Percentiles rank a stretch among this genome's conserved stretches.
Conservation (phyloP, 92 coral and sea anemone genomes). For the Heliopora coerulea region DNA sequence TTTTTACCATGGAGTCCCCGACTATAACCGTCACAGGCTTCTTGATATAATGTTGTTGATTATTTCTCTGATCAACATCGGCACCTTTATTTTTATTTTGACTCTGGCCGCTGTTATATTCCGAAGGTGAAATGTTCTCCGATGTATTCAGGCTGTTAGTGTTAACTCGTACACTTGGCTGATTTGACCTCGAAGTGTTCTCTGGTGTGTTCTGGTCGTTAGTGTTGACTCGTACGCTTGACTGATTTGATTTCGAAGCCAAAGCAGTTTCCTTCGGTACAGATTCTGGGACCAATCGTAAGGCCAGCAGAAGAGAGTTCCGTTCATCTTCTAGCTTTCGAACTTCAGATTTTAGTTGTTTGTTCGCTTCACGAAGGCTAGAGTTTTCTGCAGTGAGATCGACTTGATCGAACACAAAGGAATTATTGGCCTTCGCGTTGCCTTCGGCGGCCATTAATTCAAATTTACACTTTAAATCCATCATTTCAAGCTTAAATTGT, state of each 20-base stretch:
- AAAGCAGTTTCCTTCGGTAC: not conserved
- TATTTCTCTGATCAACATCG: not conserved
- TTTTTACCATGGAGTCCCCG: not conserved
- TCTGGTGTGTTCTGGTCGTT: too few species aligned
- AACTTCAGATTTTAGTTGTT: not conserved
- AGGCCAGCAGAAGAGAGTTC: not conserved
- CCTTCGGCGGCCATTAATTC: not conserved
- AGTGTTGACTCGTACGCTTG: too few species aligned
- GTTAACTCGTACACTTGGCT: too few species aligned
- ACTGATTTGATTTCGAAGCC: not conserved
- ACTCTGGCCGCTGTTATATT: not conserved
- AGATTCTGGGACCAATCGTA: not conserved
- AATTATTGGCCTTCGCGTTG: not conserved
- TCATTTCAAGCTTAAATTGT: not conserved
- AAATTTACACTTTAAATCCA: not conserved
- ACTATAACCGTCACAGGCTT: not conserved
- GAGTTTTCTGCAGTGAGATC: not conserved
- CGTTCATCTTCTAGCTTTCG: constrained; percentile 1
- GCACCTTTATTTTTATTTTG: not conserved
- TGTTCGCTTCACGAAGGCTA: not conserved
- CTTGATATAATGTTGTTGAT: not conserved
- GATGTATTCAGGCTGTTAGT: too few species aligned
- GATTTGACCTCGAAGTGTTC: too few species aligned
- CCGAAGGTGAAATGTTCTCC: too few species aligned
- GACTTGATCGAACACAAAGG: not conserved